A percentile compares a stretch with the other conserved stretches of the same genome.
These are phyloP conservation scores for Acanthisitta chloris DNA, from an alignment of 2,113 vertebrate species.

Conservation along the genomic window DNA sequence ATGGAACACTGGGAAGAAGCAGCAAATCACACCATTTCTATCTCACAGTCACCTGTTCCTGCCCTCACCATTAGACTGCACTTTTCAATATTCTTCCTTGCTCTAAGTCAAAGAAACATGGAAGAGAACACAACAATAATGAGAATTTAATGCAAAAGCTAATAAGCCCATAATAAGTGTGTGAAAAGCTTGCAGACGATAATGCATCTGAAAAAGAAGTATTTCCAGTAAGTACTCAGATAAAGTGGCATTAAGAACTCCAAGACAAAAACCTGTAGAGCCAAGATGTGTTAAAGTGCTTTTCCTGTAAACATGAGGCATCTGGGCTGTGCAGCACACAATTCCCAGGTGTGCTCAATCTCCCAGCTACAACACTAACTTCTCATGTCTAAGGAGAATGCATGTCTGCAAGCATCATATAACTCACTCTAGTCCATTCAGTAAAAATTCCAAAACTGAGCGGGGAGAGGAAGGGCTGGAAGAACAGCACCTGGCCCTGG, in stretches of 20 bases:
- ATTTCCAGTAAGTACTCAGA: neutral
- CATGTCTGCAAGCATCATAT: neutral
- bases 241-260: neutral
- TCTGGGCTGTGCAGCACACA: fast-evolving
- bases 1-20: neutral
- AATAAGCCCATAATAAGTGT: neutral
- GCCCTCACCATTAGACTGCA: neutral
- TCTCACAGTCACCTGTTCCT: neutral
- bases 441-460: neutral
- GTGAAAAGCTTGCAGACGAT: neutral
- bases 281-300: neutral
- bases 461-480: neutral
- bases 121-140: neutral
- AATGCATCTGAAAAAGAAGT: neutral
- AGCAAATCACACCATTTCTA: neutral
- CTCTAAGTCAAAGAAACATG: neutral
- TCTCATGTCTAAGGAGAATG: neutral
- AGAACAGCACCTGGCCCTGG: neutral
- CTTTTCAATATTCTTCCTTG: neutral
- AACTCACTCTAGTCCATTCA: neutral
- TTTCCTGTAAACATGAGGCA: fast-evolving
- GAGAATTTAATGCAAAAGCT: neutral
- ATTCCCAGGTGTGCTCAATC: neutral
- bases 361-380: neutral
- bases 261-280: neutral